Evolutionary conservation across 37 sponge, comb jelly and placozoan genomes (phyloP).

Genomic region (Beroe forskalii): DNA sequence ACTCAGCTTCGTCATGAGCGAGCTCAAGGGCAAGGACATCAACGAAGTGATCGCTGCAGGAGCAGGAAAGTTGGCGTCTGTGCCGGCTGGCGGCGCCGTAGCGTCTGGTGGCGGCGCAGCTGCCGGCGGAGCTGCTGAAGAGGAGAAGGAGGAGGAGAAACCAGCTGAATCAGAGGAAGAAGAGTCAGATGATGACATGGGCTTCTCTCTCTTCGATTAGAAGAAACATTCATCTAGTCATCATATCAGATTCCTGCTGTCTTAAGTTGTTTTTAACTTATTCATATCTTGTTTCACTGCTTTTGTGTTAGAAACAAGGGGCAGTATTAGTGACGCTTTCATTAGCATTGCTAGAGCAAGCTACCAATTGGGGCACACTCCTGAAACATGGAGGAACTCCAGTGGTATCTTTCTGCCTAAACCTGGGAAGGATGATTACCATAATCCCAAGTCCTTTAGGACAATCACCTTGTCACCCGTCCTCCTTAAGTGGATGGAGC

Average conservation of each 20-base stretch:
- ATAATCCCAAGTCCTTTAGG: too few species aligned
- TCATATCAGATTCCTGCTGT: too few species aligned
- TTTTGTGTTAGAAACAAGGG: too few species aligned
- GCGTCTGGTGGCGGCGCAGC: constrained; percentile 69
- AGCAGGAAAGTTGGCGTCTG: constrained; percentile 80
- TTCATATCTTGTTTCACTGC: too few species aligned
- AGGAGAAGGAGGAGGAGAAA: constrained; percentile 75
- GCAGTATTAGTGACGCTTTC: too few species aligned
- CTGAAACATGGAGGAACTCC: too few species aligned
- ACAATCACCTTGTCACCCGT: too few species aligned
- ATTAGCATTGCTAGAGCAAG: too few species aligned
- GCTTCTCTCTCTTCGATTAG: constrained; percentile 90
- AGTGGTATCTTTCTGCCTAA: too few species aligned
- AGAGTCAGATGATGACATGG: constrained; percentile 95
- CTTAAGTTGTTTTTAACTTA: constrained; percentile 19
- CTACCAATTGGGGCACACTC: too few species aligned
- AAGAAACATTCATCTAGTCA: neutral
- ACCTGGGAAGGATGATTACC: too few species aligned
- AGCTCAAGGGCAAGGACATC: constrained; percentile 88
- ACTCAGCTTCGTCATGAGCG: constrained; percentile 75
- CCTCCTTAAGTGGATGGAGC: too few species aligned
- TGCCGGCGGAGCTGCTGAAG: constrained; percentile 66
- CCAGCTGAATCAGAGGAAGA: constrained; percentile 83
- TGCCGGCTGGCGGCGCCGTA: constrained; percentile 84
- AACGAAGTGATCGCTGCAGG: constrained; percentile 92